These are phyloP conservation scores for Nemurella pictetii DNA, from an alignment of 2,888 invertebrate genomes.

Conservation along the genomic window DNA sequence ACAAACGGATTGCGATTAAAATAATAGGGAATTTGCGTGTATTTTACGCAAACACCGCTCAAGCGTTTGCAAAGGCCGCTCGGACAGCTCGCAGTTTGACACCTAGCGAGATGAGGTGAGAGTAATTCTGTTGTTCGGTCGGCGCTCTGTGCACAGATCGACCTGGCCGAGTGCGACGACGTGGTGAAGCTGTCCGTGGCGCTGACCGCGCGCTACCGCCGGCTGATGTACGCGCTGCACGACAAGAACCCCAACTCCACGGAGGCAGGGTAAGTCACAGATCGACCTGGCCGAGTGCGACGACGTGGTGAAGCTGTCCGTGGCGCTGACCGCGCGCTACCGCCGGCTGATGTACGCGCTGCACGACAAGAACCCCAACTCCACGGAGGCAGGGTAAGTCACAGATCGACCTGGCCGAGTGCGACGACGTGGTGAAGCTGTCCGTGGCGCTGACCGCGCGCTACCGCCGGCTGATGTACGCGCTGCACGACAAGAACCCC, in stretches of 20 bases:
- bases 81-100: no score
- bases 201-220: slow-evolving; percentile 15
- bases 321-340: slow-evolving; percentile 17
- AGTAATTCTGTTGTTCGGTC: not conserved
- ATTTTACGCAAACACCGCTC: no score
- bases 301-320: not conserved
- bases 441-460: slow-evolving; percentile 18
- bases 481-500: not conserved
- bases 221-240: slow-evolving; percentile 17
- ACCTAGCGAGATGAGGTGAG: no score
- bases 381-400: slow-evolving; percentile 23
- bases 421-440: not conserved
- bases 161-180: not conserved
- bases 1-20: no score
- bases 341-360: slow-evolving; percentile 24
- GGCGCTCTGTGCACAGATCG: not conserved
- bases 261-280: slow-evolving; percentile 29
- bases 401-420: not conserved
- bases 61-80: no score
- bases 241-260: not conserved
- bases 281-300: not conserved
- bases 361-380: not conserved
- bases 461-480: slow-evolving; percentile 29
- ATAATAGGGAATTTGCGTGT: no score
- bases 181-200: slow-evolving; percentile 1